These are phyloP conservation scores for Drosophila carrolli DNA, from an alignment of 1,140 invertebrate species.

Conservation along the genomic window DNA sequence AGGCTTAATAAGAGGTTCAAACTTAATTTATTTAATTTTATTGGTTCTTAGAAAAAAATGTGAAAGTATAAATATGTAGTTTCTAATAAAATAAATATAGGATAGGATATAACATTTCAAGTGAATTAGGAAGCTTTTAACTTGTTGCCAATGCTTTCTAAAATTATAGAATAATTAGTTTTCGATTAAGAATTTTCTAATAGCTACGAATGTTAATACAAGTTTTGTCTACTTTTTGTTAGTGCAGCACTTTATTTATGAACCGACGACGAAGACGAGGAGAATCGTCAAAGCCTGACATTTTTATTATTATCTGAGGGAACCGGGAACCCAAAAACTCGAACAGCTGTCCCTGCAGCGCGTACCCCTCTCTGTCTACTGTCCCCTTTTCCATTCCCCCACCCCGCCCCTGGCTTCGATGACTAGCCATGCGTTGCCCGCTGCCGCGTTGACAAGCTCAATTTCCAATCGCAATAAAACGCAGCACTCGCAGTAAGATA, in stretches of 20 bases:
- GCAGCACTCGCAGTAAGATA: slow-evolving; percentile 79
- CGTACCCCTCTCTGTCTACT: slow-evolving; percentile 7
- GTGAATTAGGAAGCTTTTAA: too few relatives aligned
- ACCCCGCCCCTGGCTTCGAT: slow-evolving; percentile 27
- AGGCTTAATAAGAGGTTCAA: too few relatives aligned
- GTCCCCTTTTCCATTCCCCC: neutral
- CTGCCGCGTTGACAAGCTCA: slow-evolving; percentile 80
- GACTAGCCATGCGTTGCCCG: slow-evolving; percentile 74
- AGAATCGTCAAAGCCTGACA: slow-evolving; percentile 71
- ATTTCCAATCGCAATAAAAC: slow-evolving; percentile 83
- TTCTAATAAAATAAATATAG: too few relatives aligned
- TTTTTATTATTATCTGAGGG: slow-evolving; percentile 74
- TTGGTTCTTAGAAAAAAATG: too few relatives aligned
- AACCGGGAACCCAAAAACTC: slow-evolving; percentile 59
- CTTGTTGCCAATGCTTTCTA: too few relatives aligned
- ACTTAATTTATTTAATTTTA: too few relatives aligned
- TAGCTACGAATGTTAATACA: neutral
- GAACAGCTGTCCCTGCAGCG: slow-evolving; percentile 55
- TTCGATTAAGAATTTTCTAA: neutral
- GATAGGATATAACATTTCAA: too few relatives aligned
- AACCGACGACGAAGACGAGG: slow-evolving; percentile 48
- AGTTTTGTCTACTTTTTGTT: neutral
- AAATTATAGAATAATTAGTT: neutral
- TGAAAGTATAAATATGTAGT: too few relatives aligned
- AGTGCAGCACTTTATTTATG: slow-evolving; percentile 70